A percentile compares a stretch with the other conserved stretches of the same genome.
Evolutionary conservation across 1,140 invertebrate genomes (phyloP).

Genomic region (Scylla paramamosain): DNA sequence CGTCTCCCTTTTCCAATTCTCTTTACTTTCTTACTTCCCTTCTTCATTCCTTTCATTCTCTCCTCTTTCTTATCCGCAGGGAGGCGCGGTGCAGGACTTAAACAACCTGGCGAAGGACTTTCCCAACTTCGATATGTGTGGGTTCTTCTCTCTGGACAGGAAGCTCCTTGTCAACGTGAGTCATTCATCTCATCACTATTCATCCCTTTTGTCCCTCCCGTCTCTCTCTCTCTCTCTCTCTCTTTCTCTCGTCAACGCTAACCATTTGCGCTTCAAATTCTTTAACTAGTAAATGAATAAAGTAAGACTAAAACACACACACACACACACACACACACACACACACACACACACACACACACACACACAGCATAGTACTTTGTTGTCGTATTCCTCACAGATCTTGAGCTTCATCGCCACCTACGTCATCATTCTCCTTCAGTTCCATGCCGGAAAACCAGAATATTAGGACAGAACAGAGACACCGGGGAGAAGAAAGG

Average conservation of each 20-base stretch:
- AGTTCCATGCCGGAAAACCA: background rate
- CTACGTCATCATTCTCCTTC: constrained; percentile 30
- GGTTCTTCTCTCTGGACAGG: background rate
- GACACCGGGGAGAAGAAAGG: background rate
- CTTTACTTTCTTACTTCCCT: too few species aligned
- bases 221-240: background rate
- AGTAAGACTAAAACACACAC: constrained; percentile 17
- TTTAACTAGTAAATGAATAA: background rate
- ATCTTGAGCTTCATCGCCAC: constrained; percentile 27
- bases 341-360: constrained; percentile 26
- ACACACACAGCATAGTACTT: constrained; percentile 6
- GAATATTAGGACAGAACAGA: background rate
- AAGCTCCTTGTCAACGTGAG: background rate
- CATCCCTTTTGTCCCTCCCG: too few species aligned
- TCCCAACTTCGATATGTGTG: background rate
- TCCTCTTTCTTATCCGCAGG: background rate
- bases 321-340: constrained; percentile 46
- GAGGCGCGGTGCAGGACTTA: background rate
- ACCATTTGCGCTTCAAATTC: background rate
- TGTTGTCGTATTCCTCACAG: background rate
- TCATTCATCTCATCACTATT: background rate
- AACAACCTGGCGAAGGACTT: background rate
- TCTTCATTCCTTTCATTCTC: too few species aligned
- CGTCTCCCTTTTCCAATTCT: too few species aligned
- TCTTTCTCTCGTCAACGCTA: background rate